These are phyloP conservation scores for Philypnodon macrostomus DNA, from an alignment of 2,797 vertebrate genomes.

Conservation along the genomic window DNA sequence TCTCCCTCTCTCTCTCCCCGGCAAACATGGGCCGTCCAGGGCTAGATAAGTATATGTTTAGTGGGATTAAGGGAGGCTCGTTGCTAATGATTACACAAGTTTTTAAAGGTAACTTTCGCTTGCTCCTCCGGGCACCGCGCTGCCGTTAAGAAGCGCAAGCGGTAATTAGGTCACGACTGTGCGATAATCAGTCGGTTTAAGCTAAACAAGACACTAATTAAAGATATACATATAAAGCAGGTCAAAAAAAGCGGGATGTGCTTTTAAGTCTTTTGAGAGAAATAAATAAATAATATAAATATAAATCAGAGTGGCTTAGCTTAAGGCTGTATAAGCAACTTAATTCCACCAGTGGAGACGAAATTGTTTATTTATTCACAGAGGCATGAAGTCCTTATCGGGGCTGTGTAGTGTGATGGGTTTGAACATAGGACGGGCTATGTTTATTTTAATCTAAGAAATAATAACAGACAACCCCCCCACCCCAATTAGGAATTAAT, in stretches of 20 bases:
- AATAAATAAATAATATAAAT: conserved; percentile 71
- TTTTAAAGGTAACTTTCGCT: conserved; percentile 86
- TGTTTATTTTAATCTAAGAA: conserved; percentile 89
- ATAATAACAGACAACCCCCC: conserved; percentile 86
- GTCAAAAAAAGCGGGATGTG: conserved; percentile 74
- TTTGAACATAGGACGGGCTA: conserved; percentile 85
- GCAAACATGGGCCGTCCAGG: conserved; percentile 59
- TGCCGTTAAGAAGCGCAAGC: conserved; percentile 71
- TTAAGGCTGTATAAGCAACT: conserved; percentile 85
- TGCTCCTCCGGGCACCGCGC: conserved; percentile 76
- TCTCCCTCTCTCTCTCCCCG: conserved; percentile 27
- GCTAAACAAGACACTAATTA: conserved; percentile 81
- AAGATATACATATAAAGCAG: conserved; percentile 84
- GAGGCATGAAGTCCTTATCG: conserved; percentile 83
- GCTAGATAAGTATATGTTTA: conserved; percentile 80
- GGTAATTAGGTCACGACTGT: conserved; percentile 84
- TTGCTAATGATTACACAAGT: conserved; percentile 85
- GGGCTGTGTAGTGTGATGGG: conserved; percentile 82
- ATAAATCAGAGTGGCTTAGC: conserved; percentile 79
- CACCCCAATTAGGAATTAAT: conserved; percentile 89
- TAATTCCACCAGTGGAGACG: conserved; percentile 82
- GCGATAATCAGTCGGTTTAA: conserved; percentile 79
- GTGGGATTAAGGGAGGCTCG: conserved; percentile 81
- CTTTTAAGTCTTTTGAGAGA: conserved; percentile 80
- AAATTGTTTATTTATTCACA: conserved; percentile 86